Conservation (phyloP, 2,797 vertebrate genomes). For the Melanotaenia boesemani region DNA sequence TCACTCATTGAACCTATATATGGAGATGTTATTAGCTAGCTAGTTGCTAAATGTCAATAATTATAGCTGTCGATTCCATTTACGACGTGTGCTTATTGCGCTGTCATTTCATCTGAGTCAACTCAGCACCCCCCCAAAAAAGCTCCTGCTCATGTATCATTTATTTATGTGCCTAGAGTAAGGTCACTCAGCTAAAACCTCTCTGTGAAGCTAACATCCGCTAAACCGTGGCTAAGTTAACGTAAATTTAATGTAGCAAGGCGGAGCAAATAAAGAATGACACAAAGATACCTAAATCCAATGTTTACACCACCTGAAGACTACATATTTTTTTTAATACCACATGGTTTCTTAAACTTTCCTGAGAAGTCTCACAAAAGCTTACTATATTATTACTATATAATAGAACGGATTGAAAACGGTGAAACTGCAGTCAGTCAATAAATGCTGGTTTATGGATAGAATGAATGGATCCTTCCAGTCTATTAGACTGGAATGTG, state of each 20-base stretch:
- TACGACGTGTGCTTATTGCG: constrained; percentile 43
- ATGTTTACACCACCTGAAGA: neutral
- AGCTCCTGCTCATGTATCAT: constrained; percentile 23
- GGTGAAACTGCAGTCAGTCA: neutral
- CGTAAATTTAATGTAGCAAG: neutral
- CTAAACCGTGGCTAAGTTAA: neutral
- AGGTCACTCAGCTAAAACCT: neutral
- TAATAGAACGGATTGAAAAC: neutral
- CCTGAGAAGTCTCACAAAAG: too few species aligned
- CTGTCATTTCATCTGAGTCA: constrained; percentile 23
- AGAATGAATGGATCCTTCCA: too few species aligned
- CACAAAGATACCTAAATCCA: neutral
- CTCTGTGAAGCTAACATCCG: neutral
- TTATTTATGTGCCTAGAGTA: neutral
- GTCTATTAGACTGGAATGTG: too few species aligned
- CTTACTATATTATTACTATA: neutral
- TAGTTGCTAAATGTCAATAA: constrained; percentile 11
- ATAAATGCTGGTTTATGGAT: too few species aligned
- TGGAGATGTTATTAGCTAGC: constrained; percentile 8
- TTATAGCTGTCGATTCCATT: constrained; percentile 17
- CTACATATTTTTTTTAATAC: neutral
- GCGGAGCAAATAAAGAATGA: too few species aligned
- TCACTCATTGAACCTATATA: neutral
- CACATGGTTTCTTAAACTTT: neutral
- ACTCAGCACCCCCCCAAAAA: constrained; percentile 55